Conservation (phyloP, 2,888 invertebrate genomes). For the Latrodectus elegans region DNA sequence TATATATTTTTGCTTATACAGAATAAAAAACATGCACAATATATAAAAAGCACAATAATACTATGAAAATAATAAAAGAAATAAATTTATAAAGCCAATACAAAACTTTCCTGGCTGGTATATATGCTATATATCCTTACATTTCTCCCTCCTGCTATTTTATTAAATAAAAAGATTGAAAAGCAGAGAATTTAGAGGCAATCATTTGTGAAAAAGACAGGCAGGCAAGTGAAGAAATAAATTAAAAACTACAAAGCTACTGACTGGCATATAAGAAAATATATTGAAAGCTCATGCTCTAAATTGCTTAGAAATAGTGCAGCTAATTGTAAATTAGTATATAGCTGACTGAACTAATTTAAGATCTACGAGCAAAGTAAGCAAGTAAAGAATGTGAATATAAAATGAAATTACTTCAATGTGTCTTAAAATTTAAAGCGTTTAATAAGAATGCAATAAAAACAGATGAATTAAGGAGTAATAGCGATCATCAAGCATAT, state of each 20-base stretch:
- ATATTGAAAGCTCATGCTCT: conserved; percentile 35
- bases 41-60: conserved; percentile 8
- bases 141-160: conserved; percentile 42
- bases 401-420: not conserved
- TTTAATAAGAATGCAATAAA: too few species aligned
- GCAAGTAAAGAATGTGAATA: not conserved
- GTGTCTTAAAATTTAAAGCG: too few species aligned
- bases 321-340: too few species aligned
- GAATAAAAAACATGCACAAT: conserved; percentile 12
- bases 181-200: not conserved
- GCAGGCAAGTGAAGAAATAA: conserved; percentile 52
- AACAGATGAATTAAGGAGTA: too few species aligned
- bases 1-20: too few species aligned
- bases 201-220: conserved; percentile 43
- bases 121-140: conserved; percentile 17
- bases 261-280: conserved; percentile 8
- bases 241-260: conserved; percentile 36
- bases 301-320: too few species aligned
- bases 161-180: not conserved
- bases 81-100: conserved; percentile 19
- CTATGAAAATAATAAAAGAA: conserved; percentile 3
- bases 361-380: not conserved
- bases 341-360: too few species aligned
- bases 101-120: conserved; percentile 49
- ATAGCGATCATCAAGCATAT: too few species aligned